Percentiles rank a stretch among this genome's conserved stretches.
These are phyloP conservation scores for Yponomeuta plumbellus DNA, from an alignment of 2,888 invertebrate genomes.

Conservation along the genomic window DNA sequence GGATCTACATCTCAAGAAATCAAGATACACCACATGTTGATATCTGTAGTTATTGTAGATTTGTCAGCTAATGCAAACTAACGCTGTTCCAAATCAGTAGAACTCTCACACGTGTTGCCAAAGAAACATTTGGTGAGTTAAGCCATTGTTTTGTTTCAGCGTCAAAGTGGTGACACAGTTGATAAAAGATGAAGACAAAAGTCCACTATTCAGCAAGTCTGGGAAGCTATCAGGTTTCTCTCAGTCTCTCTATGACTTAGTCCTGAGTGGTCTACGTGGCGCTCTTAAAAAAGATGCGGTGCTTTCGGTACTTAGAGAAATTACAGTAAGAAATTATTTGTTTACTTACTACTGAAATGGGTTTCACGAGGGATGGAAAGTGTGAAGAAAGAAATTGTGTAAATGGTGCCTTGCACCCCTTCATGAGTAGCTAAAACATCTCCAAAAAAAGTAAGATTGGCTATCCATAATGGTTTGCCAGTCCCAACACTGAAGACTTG, in stretches of 20 bases:
- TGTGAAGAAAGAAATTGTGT: no score
- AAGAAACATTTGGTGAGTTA: no score
- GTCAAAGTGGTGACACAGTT: slow-evolving; percentile 79
- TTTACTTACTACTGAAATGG: background rate
- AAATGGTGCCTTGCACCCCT: no score
- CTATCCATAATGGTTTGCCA: no score
- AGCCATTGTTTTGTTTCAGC: slow-evolving; percentile 56
- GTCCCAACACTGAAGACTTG: no score
- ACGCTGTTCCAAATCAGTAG: no score
- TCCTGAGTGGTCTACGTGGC: slow-evolving; percentile 86
- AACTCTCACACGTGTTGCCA: no score
- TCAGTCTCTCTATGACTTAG: slow-evolving; percentile 85
- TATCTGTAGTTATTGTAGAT: slow-evolving; percentile 29
- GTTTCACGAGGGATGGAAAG: no score
- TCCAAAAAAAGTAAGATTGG: no score
- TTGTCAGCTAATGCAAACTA: background rate
- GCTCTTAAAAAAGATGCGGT: slow-evolving; percentile 87
- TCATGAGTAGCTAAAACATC: no score
- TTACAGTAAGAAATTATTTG: slow-evolving; percentile 78
- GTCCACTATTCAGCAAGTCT: slow-evolving; percentile 78
- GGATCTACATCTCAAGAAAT: background rate
- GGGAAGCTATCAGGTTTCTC: slow-evolving; percentile 81
- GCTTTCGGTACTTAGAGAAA: slow-evolving; percentile 82
- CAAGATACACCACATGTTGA: slow-evolving; percentile 37
- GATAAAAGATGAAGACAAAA: slow-evolving; percentile 79